These are phyloP conservation scores for Parauchenoglanis punctatus DNA, from an alignment of 2,797 vertebrate species.

Conservation along the genomic window DNA sequence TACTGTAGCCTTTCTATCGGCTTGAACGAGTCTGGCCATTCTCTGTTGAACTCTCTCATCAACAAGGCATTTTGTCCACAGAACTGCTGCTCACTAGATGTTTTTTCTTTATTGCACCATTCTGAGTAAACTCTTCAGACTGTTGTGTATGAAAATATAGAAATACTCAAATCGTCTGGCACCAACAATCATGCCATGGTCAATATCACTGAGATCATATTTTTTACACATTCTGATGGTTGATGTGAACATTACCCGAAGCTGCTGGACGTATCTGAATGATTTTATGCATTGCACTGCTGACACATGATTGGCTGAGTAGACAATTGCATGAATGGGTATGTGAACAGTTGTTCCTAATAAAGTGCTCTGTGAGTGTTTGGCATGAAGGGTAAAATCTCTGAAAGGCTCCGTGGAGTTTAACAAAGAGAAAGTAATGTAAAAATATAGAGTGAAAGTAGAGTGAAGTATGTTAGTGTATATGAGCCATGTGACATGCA, in stretches of 20 bases:
- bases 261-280: not conserved
- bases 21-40: no score
- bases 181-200: no score
- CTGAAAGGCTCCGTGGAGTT: not conserved
- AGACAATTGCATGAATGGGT: not conserved
- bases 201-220: not conserved
- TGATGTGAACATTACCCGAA: not conserved
- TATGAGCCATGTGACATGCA: not conserved
- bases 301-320: not conserved
- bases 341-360: not conserved
- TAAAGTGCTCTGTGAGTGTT: not conserved
- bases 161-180: not conserved
- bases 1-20: not conserved
- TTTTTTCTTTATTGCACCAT: no score
- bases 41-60: not conserved
- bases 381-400: not conserved
- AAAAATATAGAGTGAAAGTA: not conserved
- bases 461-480: not conserved
- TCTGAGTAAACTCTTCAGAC: no score
- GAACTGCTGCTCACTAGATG: not conserved
- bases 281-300: not conserved
- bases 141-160: not conserved
- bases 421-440: not conserved
- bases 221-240: not conserved
- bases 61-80: not conserved